Evolutionary conservation across 2,113 vertebrate genomes (phyloP), one percentile per base, ranked within the genome.

Genomic region (Pipra filicauda): DNA sequence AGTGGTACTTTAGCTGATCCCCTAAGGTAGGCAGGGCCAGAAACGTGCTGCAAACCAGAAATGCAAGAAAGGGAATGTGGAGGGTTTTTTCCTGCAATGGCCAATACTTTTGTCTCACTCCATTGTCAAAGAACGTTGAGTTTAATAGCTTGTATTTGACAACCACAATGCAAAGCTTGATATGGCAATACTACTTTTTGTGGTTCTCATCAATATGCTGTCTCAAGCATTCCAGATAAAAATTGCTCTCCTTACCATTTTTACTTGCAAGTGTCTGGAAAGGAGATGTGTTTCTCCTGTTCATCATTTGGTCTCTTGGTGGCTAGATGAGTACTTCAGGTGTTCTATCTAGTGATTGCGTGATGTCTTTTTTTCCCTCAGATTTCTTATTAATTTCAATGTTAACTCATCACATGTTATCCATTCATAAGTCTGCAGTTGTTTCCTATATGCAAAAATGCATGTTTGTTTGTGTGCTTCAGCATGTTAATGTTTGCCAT

Each of bases 391-490:
- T 49, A 11, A 4, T 72, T 51, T 59, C 52, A 44, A 0, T 70
- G 31, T 66, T 74, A 58, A 62, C 15, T 57, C 1, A 1, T n/a
- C 52, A 4, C 21, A 33, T 4, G 2, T 24, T 88, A 44, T 27
- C 11, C 0, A 2, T 58, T 67, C 5, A 0, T 30, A 46, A 31
- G 33, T 30, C 12, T 44, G 20, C n/a, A 59, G 15, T 18, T 59
- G 33, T 70, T 74, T 66, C 9, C 28, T 39, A 1, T 22, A 31
- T 8, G 31, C 39, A 86, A 65, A 84, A 61, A 9, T 30, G 6
- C 5, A 8, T 28, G 31, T 59, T 43, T 43, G 23, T 51, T 67
- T 51, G 11, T 71, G 21, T 43, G 6, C 43, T 44, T 46, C 69
- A 16, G 10, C 9, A 5, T 49, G 15, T 55, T 65, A 24, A 22